These are phyloP conservation scores for Vulpes ferrilata DNA, from an alignment of 2,113 vertebrate genomes.

Conservation along the genomic window DNA sequence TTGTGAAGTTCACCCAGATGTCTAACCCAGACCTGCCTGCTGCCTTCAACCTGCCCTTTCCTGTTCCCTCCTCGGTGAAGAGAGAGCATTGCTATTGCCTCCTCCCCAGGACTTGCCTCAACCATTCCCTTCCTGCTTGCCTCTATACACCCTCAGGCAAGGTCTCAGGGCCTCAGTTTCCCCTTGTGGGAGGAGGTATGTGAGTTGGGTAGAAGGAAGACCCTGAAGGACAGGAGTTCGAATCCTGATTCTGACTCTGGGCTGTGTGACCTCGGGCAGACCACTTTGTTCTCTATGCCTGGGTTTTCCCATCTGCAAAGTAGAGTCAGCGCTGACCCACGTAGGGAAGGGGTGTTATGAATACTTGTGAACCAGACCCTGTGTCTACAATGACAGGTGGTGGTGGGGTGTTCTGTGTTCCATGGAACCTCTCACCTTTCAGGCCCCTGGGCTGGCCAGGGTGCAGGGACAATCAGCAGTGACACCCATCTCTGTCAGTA, in stretches of 20 bases:
- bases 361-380: not conserved
- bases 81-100: fast-evolving
- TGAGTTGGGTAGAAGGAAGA: not conserved
- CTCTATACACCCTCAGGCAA: not conserved
- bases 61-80: not conserved
- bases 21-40: not conserved
- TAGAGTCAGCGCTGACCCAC: fast-evolving
- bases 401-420: no score
- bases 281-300: not conserved
- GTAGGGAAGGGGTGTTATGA: not conserved
- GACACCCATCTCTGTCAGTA: not conserved
- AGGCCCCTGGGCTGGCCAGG: not conserved
- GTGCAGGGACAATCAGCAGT: fast-evolving
- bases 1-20: not conserved
- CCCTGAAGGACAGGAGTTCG: not conserved
- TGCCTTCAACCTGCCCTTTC: not conserved
- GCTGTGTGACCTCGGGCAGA: not conserved
- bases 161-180: not conserved
- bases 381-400: no score
- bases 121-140: fast-evolving
- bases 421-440: no score
- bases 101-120: not conserved
- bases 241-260: not conserved
- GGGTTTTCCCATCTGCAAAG: not conserved
- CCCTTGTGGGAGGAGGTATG: not conserved